Base-by-base conservation (phyloP, 23 tunicate genomes). In the Oikopleura dioica region DNA sequence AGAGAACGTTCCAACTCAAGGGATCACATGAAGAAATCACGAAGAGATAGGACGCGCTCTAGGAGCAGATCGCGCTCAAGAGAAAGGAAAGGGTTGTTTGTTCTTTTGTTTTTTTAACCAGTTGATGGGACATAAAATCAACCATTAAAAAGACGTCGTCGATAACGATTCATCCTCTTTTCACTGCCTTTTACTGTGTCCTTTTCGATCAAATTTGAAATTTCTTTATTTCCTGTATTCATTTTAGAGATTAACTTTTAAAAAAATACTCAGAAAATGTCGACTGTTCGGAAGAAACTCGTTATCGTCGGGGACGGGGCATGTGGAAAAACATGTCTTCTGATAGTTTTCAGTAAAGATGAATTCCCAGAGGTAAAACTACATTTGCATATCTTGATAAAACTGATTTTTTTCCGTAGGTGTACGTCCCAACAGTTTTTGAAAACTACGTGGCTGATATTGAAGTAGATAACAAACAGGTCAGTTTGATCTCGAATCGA, bases 301-400 rank as follows among this genome's bases (percentile, higher is more conserved):
- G 99, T 94, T 33, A 94, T 94, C 26, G 99, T 94, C n/a, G 99
- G 99, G 58, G 99, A 94, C 86, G 99, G 99, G 38, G 99, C 99
- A 38, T 94, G 99, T 83, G 99, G 99, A 32, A 94, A 94, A 83
- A 94, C 99, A 34, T 94, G 99, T 51, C 82, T 94, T 5, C 80
- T 94, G 55, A 94, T 94, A 68, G 99, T 94, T 24, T 94, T 94
- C 77, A 86, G 95, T 37, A 94, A 94, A 83, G 99, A 94, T 79
- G 95, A 94, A 76, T 94, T 94, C 87, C 99, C 99, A 36, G 99
- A 94, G 81, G 72, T 63, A 63, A 44, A 9, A 9, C 16, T 44
- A 44, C 9, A 44, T 44, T 9, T 44, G 16, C 55, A 44, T 9
- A 44, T 9, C 55, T 44, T 44, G 16, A 44, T 9, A 44, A 9